These are phyloP conservation scores for Epizoanthus ramosus DNA, from an alignment of 92 coral and sea anemone genomes.

Conservation along the genomic window DNA sequence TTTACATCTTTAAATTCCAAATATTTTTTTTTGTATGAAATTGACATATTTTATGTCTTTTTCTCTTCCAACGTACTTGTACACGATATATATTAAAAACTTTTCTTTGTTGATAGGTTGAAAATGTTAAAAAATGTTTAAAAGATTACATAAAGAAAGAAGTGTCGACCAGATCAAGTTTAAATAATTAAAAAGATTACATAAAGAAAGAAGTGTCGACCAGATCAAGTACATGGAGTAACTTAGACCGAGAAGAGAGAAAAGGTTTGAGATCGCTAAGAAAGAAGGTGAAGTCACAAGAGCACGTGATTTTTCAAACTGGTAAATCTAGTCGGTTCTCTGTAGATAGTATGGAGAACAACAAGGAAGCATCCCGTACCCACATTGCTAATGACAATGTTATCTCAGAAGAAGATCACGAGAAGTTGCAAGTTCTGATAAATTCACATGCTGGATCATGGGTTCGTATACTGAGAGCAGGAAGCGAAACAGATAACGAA, in stretches of 20 bases:
- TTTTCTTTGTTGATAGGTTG: no score
- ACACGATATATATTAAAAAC: no score
- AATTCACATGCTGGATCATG: conserved; percentile 44
- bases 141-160: neutral
- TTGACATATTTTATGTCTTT: no score
- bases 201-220: neutral
- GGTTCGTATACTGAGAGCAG: conserved; percentile 39
- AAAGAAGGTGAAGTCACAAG: conserved; percentile 2
- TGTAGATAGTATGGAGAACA: conserved; percentile 46
- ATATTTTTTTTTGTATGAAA: no score
- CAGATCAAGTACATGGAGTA: neutral
- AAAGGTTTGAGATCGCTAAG: conserved; percentile 35
- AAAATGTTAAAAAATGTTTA: no score
- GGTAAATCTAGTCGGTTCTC: no score
- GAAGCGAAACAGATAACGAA: neutral
- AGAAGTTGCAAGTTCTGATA: neutral
- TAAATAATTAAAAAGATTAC: no score
- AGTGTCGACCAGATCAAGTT: neutral
- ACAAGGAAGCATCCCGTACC: conserved; percentile 30
- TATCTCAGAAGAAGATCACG: conserved; percentile 18
- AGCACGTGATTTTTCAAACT: no score
- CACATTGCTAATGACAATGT: conserved; percentile 1
- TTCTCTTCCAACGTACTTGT: no score
- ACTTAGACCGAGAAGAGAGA: conserved; percentile 10
- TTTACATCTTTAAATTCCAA: no score